Conservation (phyloP, 2,888 invertebrate species). For the Timema cristinae region DNA sequence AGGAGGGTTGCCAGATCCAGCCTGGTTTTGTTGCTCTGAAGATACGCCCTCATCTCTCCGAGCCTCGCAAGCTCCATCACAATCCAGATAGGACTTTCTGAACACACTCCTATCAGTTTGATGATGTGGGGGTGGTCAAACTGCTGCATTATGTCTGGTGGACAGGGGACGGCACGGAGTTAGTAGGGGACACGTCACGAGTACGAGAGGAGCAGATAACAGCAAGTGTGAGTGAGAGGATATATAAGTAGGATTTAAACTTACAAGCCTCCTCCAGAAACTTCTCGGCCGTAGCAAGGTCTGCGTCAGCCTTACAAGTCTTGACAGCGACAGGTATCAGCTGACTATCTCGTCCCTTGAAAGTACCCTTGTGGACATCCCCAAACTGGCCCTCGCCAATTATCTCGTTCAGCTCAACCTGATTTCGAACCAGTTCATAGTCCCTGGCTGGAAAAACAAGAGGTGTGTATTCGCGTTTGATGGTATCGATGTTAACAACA, state of each 20-base stretch:
- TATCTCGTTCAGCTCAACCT: conserved; percentile 84
- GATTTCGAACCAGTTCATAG: conserved; percentile 83
- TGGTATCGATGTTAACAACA: too few relatives aligned
- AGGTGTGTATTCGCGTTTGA: neutral
- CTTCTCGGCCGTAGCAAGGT: conserved; percentile 86
- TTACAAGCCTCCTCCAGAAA: conserved; percentile 97
- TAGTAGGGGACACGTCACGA: neutral
- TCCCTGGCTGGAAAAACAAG: conserved; percentile 65
- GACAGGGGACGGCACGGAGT: conserved; percentile 3
- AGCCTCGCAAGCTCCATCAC: conserved; percentile 96
- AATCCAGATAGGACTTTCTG: conserved; percentile 92
- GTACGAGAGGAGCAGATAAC: too few relatives aligned
- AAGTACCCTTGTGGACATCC: conserved; percentile 91
- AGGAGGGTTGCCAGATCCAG: conserved; percentile 82
- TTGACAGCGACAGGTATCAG: conserved; percentile 92
- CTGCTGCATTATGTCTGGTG: conserved; percentile 95
- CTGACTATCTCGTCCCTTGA: conserved; percentile 44
- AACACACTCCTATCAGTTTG: conserved; percentile 91
- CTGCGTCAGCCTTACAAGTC: conserved; percentile 94
- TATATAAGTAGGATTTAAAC: conserved; percentile 40
- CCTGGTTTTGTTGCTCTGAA: conserved; percentile 82
- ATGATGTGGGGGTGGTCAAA: conserved; percentile 99
- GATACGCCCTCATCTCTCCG: conserved; percentile 92
- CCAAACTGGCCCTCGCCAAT: conserved; percentile 99
- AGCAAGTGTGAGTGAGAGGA: too few relatives aligned